phyloP scores from a whole-genome alignment of 2,888 invertebrate genomes.

The Oeneis ivallda region DNA sequence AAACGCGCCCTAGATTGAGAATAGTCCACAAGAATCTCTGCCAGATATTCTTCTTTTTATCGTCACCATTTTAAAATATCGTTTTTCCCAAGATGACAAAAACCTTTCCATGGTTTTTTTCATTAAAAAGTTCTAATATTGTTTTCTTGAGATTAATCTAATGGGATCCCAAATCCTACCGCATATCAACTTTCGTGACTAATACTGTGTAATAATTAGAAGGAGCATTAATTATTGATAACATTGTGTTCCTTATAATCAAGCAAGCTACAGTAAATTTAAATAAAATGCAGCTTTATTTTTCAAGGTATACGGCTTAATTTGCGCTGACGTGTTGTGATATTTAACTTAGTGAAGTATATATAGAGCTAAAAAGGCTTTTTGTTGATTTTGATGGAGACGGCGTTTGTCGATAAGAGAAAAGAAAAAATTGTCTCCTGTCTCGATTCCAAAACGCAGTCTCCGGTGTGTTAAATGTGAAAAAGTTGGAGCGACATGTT shows the following conservation, averaged over 20 bases:
- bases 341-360: constrained; percentile 56
- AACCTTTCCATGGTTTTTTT: too few relatives aligned
- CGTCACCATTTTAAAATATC: too few relatives aligned
- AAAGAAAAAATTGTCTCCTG: not conserved
- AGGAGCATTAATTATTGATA: constrained; percentile 19
- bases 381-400: constrained; percentile 58
- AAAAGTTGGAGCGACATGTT: constrained; percentile 15
- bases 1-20: too few relatives aligned
- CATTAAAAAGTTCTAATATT: too few relatives aligned
- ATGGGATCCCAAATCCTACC: not conserved
- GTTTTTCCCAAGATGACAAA: too few relatives aligned
- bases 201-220: not conserved
- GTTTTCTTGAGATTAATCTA: too few relatives aligned
- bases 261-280: constrained; percentile 16
- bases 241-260: constrained; percentile 1
- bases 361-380: constrained; percentile 57
- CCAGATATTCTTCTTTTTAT: too few relatives aligned
- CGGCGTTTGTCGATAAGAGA: not conserved
- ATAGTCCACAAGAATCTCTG: too few relatives aligned
- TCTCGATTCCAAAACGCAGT: not conserved
- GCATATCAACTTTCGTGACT: not conserved
- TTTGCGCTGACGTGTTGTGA: constrained; percentile 72
- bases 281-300: constrained; percentile 40
- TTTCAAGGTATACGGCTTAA: constrained; percentile 64
- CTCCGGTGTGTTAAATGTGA: constrained; percentile 11